A percentile compares a stretch with the other conserved stretches of the same genome.
These are phyloP conservation scores for Callipepla squamata DNA, from an alignment of 2,113 vertebrate genomes.

Conservation along the genomic window DNA sequence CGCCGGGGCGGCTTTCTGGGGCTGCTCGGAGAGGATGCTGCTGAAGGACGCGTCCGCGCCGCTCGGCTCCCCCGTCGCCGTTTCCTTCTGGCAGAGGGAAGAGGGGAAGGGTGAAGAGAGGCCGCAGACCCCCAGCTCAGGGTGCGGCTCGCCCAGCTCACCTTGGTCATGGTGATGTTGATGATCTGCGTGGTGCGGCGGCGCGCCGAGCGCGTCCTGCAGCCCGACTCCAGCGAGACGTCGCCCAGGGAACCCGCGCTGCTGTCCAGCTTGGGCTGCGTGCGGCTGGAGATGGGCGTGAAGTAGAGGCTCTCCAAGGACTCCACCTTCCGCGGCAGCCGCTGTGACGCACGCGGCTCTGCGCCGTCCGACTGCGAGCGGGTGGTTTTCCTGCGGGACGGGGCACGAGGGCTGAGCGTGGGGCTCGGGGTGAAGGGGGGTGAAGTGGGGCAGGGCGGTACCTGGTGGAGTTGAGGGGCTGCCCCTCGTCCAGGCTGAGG, in stretches of 20 bases:
- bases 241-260: conserved; percentile 73
- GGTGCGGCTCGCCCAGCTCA: conserved; percentile 29
- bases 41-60: conserved; percentile 77
- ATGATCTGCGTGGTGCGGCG: conserved; percentile 87
- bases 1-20: conserved; percentile 36
- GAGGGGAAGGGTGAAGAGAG: too few relatives aligned
- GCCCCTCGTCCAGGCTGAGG: conserved; percentile 80
- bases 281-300: conserved; percentile 81
- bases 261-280: conserved; percentile 69
- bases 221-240: conserved; percentile 71
- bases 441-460: conserved; percentile 37
- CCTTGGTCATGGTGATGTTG: conserved; percentile 90
- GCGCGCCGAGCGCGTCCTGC: conserved; percentile 80
- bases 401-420: background rate
- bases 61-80: conserved; percentile 53
- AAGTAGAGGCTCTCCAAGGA: conserved; percentile 91
- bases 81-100: conserved; percentile 75
- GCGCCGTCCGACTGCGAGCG: conserved; percentile 71
- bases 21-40: conserved; percentile 75
- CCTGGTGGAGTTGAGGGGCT: conserved; percentile 78
- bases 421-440: too few relatives aligned
- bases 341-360: conserved; percentile 77
- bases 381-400: conserved; percentile 72
- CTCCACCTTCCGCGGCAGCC: conserved; percentile 66
- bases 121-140: too few relatives aligned